Evolutionary conservation across 2,113 vertebrate genomes (phyloP), one percentile per base, ranked within the genome.

Genomic region (Mesocricetus auratus): DNA sequence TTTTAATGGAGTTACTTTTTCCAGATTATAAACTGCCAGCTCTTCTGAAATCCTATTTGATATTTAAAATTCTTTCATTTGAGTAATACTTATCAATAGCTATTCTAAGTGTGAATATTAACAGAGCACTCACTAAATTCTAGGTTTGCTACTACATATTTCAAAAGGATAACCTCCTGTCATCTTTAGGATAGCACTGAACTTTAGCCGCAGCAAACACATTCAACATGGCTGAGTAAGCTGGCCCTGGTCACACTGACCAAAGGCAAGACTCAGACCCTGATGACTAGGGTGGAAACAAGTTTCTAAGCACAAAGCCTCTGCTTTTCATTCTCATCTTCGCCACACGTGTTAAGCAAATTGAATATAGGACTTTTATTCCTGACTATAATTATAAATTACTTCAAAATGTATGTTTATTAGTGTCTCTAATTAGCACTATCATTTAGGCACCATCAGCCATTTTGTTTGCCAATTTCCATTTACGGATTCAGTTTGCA

Each of bases 381-480:
- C 69, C n/a, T 75, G 83, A 47, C 64, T 96, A 69, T 93, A 91
- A 95, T 96, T 96, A 94, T 82, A 90, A 95, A 92, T 93, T 95
- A 89, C 53, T 95, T 97, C 42, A 92, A 95, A 97, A 91, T 94
- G 69, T 36, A 77, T 93, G 68, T 92, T 96, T 95, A 90, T 95
- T 96, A 92, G 53, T 47, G 21, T 10, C 42, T 68, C 68, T 93
- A 91, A 97, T 97, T 95, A 97, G 47, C 90, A 95, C 74, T 17
- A 86, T 93, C 77, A 68, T 91, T 97, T 94, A 86, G 68, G 66
- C 29, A 86, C 42, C 78, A 71, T 89, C 66, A 93, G 91, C 89
- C 94, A 2, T 93, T 96, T 83, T 69, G 60, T 95, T 94, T 91
- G 73, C 86, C 93, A 95, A 97, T 97, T 97, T 87, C 91, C 73